Conservation (phyloP, 2,797 vertebrate species). For the Avahi laniger region DNA sequence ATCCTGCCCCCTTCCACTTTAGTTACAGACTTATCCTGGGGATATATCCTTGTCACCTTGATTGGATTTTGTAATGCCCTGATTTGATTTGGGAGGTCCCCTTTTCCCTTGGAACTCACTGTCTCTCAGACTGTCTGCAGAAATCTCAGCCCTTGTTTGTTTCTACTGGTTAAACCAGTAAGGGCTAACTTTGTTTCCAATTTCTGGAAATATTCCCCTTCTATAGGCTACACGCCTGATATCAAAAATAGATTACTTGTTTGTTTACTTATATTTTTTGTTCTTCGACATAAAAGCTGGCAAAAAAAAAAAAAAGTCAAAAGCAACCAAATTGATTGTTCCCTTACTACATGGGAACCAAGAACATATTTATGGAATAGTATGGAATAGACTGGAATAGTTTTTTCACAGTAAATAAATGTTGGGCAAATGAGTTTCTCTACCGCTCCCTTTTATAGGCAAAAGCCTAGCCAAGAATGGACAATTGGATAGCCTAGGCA, state of each 20-base stretch:
- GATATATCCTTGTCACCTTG: not conserved
- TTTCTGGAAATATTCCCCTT: not conserved
- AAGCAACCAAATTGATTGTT: conserved; percentile 27
- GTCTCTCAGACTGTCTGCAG: not conserved
- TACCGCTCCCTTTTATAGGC: not conserved
- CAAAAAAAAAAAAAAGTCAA: conserved; percentile 39
- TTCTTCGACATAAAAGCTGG: conserved; percentile 23
- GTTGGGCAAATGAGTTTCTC: not conserved
- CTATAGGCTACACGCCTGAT: not conserved
- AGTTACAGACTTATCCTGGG: not conserved
- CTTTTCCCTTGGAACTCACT: not conserved
- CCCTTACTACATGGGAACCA: not conserved
- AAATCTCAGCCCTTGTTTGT: not conserved
- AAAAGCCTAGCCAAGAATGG: not conserved
- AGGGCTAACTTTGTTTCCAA: conserved; percentile 26
- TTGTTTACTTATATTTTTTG: not conserved
- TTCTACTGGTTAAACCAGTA: conserved; percentile 1
- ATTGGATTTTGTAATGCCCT: not conserved
- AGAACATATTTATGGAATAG: conserved; percentile 14
- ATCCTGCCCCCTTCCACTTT: not conserved
- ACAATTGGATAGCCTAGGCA: not conserved
- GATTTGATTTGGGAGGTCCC: not conserved
- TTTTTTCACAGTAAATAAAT: conserved; percentile 12
- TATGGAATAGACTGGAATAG: not conserved
- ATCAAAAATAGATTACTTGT: conserved; percentile 26